phyloP scores from a whole-genome alignment of 2,797 vertebrate genomes.

The Cyprinodon diabolis region DNA sequence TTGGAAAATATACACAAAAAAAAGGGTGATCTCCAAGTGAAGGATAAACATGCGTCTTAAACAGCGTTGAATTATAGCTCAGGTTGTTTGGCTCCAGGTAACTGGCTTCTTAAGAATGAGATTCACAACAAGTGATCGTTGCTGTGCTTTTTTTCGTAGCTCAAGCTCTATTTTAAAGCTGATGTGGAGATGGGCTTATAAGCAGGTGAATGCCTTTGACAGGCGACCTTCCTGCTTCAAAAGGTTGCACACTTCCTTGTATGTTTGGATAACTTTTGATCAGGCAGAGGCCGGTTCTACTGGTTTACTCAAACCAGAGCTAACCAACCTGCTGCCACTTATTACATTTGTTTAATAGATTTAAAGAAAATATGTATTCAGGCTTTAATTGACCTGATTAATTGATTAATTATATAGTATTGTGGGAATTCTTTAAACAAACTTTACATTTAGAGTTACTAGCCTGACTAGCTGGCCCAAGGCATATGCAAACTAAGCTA shows the following conservation, averaged over 20 bases:
- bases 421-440: too few species aligned
- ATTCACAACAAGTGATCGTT: conserved; percentile 3
- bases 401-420: too few species aligned
- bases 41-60: background rate
- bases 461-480: too few species aligned
- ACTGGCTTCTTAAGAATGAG: background rate
- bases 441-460: too few species aligned
- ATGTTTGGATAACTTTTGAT: conserved; percentile 3
- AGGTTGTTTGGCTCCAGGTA: background rate
- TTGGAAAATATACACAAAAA: too few species aligned
- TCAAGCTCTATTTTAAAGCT: background rate
- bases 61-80: background rate
- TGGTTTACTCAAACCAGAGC: background rate
- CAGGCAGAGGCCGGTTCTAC: background rate
- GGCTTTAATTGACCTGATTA: too few species aligned
- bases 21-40: too few species aligned
- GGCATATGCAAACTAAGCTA: too few species aligned
- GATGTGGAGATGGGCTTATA: background rate
- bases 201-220: background rate
- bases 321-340: too few species aligned
- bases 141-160: too few species aligned
- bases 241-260: conserved; percentile 11
- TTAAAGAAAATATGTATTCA: too few species aligned
- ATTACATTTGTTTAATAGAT: too few species aligned
- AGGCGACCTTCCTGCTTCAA: conserved; percentile 9